Conservation (phyloP, 2,797 vertebrate genomes). For the Aselliscus stoliczkanus region DNA sequence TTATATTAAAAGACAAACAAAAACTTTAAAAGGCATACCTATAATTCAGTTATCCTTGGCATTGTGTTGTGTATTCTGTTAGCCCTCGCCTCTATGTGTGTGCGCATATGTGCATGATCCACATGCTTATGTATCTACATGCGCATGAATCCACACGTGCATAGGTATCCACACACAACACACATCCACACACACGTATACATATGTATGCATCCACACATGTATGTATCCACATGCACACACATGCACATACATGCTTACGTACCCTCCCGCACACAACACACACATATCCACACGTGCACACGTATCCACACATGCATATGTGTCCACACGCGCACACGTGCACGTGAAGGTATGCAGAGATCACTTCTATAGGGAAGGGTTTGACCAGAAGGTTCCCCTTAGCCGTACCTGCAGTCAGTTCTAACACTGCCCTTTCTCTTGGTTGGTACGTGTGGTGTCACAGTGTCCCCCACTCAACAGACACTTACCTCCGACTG, state of each 20-base stretch:
- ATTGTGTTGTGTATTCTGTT: fast-evolving
- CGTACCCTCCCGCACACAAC: no score
- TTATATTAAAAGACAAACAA: not conserved
- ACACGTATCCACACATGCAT: no score
- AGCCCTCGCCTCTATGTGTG: not conserved
- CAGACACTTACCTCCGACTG: fast-evolving
- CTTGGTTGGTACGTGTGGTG: not conserved
- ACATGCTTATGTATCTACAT: no score
- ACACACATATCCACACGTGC: no score
- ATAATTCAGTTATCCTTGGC: fast-evolving
- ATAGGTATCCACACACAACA: no score
- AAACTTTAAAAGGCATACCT: not conserved
- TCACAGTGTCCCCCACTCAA: not conserved
- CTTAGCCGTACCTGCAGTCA: fast-evolving
- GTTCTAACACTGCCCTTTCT: not conserved
- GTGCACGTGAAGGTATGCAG: fast-evolving
- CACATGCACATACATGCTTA: no score
- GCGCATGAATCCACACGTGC: no score
- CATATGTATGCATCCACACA: no score
- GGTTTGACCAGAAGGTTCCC: not conserved
- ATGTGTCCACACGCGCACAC: fast-evolving
- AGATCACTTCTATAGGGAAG: fast-evolving
- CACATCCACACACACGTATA: no score
- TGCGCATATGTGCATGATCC: not conserved
- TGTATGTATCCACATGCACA: no score